phyloP scores from a whole-genome alignment of 1,140 invertebrate species.

The Varroa destructor region DNA sequence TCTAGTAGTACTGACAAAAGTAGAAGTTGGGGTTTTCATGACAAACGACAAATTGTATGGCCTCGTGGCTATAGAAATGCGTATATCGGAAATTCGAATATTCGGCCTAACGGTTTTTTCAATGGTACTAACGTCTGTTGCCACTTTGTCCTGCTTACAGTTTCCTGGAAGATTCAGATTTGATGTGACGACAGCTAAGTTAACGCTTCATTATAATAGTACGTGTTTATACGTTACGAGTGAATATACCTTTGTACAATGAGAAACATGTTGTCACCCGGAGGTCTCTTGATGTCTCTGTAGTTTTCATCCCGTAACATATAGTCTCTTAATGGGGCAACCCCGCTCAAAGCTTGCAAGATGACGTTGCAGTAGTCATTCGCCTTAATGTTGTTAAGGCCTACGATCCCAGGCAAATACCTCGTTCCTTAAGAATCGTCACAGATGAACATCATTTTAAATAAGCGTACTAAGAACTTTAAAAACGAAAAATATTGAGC shows the following conservation, averaged over 20 bases:
- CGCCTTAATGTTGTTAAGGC: slow-evolving; percentile 97
- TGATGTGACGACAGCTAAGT: no score
- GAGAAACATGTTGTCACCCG: slow-evolving; percentile 78
- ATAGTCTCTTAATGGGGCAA: slow-evolving; percentile 81
- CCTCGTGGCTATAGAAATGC: no score
- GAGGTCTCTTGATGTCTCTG: slow-evolving; percentile 67
- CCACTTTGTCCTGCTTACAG: no score
- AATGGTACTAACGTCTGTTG: no score
- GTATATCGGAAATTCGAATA: no score
- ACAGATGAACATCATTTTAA: not conserved
- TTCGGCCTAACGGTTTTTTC: no score
- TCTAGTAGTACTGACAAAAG: no score
- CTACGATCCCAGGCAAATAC: slow-evolving; percentile 44
- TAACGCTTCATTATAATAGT: no score
- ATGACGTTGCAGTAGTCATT: slow-evolving; percentile 99
- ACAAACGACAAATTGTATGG: no score
- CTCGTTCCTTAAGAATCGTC: not conserved
- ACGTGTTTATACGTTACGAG: no score
- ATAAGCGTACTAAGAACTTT: slow-evolving; percentile 52
- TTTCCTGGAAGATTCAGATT: no score
- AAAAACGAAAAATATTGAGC: slow-evolving; percentile 33
- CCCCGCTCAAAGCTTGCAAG: slow-evolving; percentile 81
- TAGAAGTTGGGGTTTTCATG: no score
- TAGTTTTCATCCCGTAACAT: slow-evolving; percentile 90
- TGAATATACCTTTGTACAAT: slow-evolving; percentile 59